phyloP scores from a whole-genome alignment of 1,140 invertebrate genomes.

The Drosophila funebris region DNA sequence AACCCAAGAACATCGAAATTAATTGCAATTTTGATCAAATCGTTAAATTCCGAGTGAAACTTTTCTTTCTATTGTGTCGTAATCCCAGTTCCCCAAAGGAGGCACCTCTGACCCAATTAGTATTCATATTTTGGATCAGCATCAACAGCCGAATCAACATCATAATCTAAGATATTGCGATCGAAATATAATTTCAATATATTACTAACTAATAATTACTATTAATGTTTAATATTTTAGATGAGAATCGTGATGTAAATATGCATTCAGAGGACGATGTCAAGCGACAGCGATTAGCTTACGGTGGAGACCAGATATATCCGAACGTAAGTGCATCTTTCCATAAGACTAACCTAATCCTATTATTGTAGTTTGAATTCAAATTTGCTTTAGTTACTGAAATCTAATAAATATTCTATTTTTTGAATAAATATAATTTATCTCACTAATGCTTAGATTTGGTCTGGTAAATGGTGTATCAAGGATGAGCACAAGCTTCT shows the following conservation, averaged over 20 bases:
- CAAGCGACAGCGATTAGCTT: slow-evolving; percentile 93
- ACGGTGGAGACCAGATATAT: slow-evolving; percentile 95
- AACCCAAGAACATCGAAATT: too few species aligned
- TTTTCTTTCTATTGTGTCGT: too few species aligned
- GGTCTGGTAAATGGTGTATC: slow-evolving; percentile 94
- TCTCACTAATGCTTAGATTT: slow-evolving; percentile 86
- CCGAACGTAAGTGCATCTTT: slow-evolving; percentile 89
- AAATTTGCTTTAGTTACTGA: neutral
- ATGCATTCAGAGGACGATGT: slow-evolving; percentile 93
- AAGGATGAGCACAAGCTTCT: slow-evolving; percentile 94
- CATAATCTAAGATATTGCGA: too few species aligned
- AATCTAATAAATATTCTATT: neutral
- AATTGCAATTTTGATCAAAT: too few species aligned
- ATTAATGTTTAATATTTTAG: slow-evolving; percentile 79
- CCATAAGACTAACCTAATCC: neutral
- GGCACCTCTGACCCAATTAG: too few species aligned
- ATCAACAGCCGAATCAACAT: too few species aligned
- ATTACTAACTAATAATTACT: neutral
- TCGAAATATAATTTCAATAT: neutral
- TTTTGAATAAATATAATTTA: neutral
- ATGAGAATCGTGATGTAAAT: slow-evolving; percentile 93
- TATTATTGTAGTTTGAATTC: neutral
- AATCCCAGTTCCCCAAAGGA: too few species aligned
- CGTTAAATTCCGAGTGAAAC: too few species aligned
- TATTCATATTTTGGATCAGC: too few species aligned